Evolutionary conservation across 1,140 invertebrate genomes (phyloP).

Genomic region (Halictus rubicundus): DNA sequence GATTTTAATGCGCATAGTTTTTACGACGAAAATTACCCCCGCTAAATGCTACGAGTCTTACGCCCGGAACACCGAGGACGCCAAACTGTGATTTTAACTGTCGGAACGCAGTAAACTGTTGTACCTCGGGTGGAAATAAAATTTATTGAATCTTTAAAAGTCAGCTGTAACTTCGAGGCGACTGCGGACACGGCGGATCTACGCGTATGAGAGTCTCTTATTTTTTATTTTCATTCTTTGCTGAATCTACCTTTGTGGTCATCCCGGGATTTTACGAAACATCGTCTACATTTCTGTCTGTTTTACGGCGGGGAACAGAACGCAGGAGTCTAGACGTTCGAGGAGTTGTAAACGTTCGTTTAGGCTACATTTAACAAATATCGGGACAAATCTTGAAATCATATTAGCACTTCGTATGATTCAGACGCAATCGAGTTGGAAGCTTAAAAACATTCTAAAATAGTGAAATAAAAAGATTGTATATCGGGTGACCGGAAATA

Average conservation of each 20-base stretch:
- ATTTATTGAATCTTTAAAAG: not conserved
- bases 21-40: not conserved
- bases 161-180: not conserved
- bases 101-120: not conserved
- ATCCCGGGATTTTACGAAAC: not conserved
- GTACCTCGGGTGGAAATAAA: not conserved
- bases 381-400: no score
- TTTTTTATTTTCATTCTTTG: not conserved
- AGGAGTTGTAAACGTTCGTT: no score
- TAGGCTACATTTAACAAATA: no score
- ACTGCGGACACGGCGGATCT: not conserved
- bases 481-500: no score
- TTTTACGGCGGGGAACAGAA: not conserved
- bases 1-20: not conserved
- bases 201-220: not conserved
- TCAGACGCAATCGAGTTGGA: no score
- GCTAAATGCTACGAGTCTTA: not conserved
- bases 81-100: slow-evolving; percentile 1
- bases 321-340: no score
- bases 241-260: not conserved
- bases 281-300: no score
- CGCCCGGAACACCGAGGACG: not conserved
- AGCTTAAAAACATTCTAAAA: no score
- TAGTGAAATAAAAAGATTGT: no score
- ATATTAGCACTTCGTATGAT: no score